These are phyloP conservation scores for Dione juno DNA, from an alignment of 2,888 invertebrate genomes.

Conservation along the genomic window DNA sequence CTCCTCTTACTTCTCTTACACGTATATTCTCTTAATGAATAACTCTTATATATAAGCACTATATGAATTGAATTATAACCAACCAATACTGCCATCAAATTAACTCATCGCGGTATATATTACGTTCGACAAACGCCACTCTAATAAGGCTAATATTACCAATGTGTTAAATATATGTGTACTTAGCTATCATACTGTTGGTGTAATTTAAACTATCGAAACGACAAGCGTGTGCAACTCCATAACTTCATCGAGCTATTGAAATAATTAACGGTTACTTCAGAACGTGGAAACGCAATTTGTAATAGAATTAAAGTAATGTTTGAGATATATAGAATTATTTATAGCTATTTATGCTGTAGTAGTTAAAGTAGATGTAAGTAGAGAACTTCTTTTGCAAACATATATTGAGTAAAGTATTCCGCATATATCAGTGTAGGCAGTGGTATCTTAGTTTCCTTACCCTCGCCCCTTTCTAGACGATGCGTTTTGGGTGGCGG, in stretches of 20 bases:
- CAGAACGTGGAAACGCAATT: not conserved
- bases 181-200: not conserved
- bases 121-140: slow-evolving; percentile 40
- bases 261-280: slow-evolving; percentile 2
- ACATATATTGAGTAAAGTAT: no score
- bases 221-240: not conserved
- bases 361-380: no score
- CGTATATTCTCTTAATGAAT: not conserved
- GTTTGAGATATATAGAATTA: not conserved
- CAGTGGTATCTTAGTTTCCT: no score
- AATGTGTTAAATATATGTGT: slow-evolving; percentile 31
- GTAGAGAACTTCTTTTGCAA: no score
- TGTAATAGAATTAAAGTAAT: not conserved
- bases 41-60: not conserved
- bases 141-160: slow-evolving; percentile 37
- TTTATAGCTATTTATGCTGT: no score
- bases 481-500: no score
- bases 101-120: slow-evolving; percentile 38
- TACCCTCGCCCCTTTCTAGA: no score
- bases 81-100: slow-evolving; percentile 36
- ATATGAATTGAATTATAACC: slow-evolving; percentile 18
- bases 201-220: slow-evolving; percentile 1
- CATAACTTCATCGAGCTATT: not conserved
- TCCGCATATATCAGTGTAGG: no score
- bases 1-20: no score